Conservation (phyloP, 2,113 vertebrate species). For the Anarrhichthys ocellatus region DNA sequence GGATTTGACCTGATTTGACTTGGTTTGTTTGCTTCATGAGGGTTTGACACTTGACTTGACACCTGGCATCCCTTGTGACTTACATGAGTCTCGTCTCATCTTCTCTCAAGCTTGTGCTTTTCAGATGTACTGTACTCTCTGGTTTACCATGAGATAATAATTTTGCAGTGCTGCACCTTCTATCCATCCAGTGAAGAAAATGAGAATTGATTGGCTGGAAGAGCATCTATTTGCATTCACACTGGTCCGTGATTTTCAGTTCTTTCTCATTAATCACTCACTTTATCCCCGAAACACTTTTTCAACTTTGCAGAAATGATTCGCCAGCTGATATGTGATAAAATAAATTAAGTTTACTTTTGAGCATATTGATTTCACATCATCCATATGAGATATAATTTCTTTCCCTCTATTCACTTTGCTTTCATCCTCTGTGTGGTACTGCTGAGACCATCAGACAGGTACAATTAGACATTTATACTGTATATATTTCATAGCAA, state of each 20-base stretch:
- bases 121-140: conserved; percentile 16
- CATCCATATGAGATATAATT: conserved; percentile 45
- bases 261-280: conserved; percentile 58
- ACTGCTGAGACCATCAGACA: conserved; percentile 7
- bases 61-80: no score
- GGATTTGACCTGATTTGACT: background rate
- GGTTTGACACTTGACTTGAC: background rate
- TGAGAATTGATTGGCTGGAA: conserved; percentile 61
- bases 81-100: background rate
- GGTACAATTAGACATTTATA: conserved; percentile 20
- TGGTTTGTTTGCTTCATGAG: background rate
- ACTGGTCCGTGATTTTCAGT: conserved; percentile 29
- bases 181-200: conserved; percentile 51
- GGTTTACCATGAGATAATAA: conserved; percentile 37
- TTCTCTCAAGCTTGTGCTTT: conserved; percentile 3
- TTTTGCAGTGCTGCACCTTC: conserved; percentile 17
- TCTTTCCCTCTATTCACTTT: background rate
- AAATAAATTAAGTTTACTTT: conserved; percentile 50
- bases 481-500: conserved; percentile 10
- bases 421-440: conserved; percentile 2
- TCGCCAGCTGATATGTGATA: conserved; percentile 36
- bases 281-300: conserved; percentile 30
- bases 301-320: conserved; percentile 43
- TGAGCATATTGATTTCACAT: conserved; percentile 49
- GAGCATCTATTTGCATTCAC: conserved; percentile 57